Percentiles rank a stretch among this genome's conserved stretches.
These are phyloP conservation scores for Lycocerus yunnanus DNA, from an alignment of 2,888 invertebrate species.

Conservation along the genomic window DNA sequence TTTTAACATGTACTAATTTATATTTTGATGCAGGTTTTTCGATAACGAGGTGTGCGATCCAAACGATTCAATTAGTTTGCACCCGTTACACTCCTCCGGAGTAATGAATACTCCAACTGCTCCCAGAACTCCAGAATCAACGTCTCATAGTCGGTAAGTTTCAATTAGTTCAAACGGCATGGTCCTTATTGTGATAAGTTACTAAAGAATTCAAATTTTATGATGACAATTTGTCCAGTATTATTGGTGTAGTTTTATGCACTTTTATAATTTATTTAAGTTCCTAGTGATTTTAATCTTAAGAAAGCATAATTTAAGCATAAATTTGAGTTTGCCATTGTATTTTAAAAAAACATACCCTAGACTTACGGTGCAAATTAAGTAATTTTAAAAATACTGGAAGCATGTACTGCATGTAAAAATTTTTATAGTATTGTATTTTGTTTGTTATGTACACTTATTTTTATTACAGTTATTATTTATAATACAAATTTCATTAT, in stretches of 20 bases:
- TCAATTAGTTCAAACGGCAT: neutral
- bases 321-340: neutral
- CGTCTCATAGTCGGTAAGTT: constrained; percentile 54
- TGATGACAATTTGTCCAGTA: neutral
- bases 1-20: constrained; percentile 35
- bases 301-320: neutral
- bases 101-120: constrained; percentile 65
- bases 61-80: constrained; percentile 46
- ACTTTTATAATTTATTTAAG: neutral
- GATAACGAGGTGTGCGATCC: constrained; percentile 55
- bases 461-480: neutral
- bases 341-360: neutral
- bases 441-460: neutral
- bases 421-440: neutral
- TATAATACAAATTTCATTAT: neutral
- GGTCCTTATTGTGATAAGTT: constrained; percentile 2
- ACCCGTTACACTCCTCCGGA: constrained; percentile 56
- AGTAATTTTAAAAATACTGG: neutral
- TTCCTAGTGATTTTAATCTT: neutral
- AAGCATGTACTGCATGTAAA: constrained; percentile 1
- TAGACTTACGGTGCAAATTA: neutral
- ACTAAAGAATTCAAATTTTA: neutral
- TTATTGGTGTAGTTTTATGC: neutral
- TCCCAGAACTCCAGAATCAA: constrained; percentile 66
- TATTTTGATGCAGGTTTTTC: constrained; percentile 54